These are phyloP conservation scores for Pseudomyrmex gracilis DNA, from an alignment of 1,140 invertebrate genomes.

Conservation along the genomic window DNA sequence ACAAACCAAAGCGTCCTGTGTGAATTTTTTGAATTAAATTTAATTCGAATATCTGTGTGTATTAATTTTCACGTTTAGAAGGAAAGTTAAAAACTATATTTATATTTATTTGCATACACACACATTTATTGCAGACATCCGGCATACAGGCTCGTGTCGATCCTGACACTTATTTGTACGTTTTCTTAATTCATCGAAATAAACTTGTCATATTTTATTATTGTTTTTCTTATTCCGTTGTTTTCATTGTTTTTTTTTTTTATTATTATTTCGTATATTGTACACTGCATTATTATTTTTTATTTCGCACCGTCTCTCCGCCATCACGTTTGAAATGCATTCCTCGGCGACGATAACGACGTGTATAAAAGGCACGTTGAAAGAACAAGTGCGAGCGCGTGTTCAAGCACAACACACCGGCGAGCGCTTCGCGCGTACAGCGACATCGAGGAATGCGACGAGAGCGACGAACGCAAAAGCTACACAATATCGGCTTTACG, in stretches of 20 bases:
- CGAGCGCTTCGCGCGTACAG: conserved; percentile 14
- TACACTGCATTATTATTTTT: neutral
- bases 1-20: too few species aligned
- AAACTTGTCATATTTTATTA: neutral
- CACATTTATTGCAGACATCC: too few species aligned
- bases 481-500: conserved; percentile 67
- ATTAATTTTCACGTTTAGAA: neutral
- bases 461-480: conserved; percentile 31
- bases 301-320: neutral
- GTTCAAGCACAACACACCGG: neutral
- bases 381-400: conserved; percentile 28
- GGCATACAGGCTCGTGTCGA: too few species aligned
- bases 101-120: too few species aligned
- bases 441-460: conserved; percentile 40
- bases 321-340: conserved; percentile 6
- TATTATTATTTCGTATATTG: neutral
- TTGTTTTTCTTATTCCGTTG: neutral
- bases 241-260: conserved; percentile 9
- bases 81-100: too few species aligned
- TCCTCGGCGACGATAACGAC: conserved; percentile 13
- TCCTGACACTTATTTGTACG: too few species aligned
- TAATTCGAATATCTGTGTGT: too few species aligned
- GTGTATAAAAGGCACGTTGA: conserved; percentile 35
- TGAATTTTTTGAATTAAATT: too few species aligned
- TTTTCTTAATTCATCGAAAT: too few species aligned